Conservation (phyloP, 2,797 vertebrate species). For the Neomorphus geoffroyi region DNA sequence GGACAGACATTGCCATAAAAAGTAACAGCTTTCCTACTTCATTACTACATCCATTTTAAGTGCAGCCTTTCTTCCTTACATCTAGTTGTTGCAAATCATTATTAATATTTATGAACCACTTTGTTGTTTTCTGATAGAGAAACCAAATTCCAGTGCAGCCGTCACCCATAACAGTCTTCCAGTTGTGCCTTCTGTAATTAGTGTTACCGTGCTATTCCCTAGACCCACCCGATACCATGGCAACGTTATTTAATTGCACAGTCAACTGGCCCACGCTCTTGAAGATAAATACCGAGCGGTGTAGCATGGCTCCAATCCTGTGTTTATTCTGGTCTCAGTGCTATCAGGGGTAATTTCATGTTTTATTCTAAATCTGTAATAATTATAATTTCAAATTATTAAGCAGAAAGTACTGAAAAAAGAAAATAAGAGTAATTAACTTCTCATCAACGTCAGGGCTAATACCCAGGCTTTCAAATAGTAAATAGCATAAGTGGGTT, state of each 20-base stretch:
- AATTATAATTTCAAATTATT: slow-evolving; percentile 26
- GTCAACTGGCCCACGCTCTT: background rate
- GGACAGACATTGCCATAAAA: background rate
- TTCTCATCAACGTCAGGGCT: background rate
- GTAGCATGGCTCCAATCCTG: background rate
- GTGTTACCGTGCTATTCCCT: background rate
- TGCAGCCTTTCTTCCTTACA: background rate
- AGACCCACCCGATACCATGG: background rate
- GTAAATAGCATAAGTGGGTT: background rate
- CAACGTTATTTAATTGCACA: background rate
- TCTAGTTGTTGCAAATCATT: background rate
- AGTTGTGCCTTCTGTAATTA: background rate
- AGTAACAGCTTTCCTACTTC: background rate
- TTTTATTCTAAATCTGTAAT: slow-evolving; percentile 11
- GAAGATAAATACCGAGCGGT: background rate
- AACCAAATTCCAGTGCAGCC: background rate
- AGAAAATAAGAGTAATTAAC: slow-evolving; percentile 11
- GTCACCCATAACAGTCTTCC: background rate
- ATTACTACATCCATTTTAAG: fast-evolving
- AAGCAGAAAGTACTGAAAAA: background rate
- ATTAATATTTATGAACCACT: slow-evolving; percentile 28
- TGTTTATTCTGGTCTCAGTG: background rate
- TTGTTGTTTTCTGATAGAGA: background rate
- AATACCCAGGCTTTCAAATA: background rate
- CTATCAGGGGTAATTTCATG: background rate